phyloP scores from a whole-genome alignment of 2,113 vertebrate genomes.

The Calypte anna region DNA sequence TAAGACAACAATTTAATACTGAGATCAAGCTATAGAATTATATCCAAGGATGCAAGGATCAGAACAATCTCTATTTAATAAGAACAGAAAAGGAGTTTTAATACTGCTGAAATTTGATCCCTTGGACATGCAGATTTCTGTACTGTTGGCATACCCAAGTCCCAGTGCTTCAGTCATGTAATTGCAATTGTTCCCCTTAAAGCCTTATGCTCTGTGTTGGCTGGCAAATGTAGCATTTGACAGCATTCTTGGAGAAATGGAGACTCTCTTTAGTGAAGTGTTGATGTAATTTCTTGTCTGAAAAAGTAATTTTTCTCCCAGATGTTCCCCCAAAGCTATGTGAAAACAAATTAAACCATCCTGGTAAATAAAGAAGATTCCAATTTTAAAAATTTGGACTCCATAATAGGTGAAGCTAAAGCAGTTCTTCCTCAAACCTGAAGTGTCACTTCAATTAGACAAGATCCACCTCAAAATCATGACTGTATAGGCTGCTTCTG shows the following conservation, averaged over 20 bases:
- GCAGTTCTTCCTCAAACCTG: background rate
- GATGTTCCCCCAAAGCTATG: background rate
- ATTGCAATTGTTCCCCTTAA: background rate
- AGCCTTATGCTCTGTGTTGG: background rate
- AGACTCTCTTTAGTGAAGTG: background rate
- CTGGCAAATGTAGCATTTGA: background rate
- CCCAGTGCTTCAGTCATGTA: background rate
- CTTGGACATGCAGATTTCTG: background rate
- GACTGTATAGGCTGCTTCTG: background rate
- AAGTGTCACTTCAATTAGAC: background rate
- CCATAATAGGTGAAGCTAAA: background rate
- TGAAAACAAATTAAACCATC: background rate
- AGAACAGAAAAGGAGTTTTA: background rate
- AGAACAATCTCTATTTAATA: background rate
- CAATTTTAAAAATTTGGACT: background rate
- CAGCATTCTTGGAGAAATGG: background rate
- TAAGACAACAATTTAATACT: constrained; percentile 4
- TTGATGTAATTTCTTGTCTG: background rate
- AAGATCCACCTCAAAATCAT: background rate
- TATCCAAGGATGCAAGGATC: background rate
- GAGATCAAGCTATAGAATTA: background rate
- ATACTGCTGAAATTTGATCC: background rate
- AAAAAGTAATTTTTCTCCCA: background rate
- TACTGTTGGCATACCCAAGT: background rate
- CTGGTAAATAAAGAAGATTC: background rate